A percentile compares a stretch with the other conserved stretches of the same genome.
Evolutionary conservation across 1,140 invertebrate genomes (phyloP).

Genomic region (Callitettix versicolor): DNA sequence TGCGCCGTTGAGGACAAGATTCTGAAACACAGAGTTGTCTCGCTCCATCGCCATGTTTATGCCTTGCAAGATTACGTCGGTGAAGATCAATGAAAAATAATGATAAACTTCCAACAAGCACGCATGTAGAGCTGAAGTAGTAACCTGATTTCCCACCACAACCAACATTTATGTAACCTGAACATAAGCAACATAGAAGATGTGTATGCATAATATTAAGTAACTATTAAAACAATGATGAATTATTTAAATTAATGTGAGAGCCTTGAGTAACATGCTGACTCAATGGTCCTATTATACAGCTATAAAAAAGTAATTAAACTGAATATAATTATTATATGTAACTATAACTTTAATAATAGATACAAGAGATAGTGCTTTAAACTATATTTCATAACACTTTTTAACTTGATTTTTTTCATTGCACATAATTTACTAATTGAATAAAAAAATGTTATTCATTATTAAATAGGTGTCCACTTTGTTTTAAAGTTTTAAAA

Average conservation of each 20-base stretch:
- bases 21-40: conserved; percentile 44
- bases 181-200: conserved; percentile 21
- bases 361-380: too few species aligned
- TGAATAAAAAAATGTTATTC: too few species aligned
- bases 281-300: not conserved
- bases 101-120: conserved; percentile 59
- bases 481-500: too few species aligned
- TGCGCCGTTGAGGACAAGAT: conserved; percentile 42
- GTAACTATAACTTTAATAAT: too few species aligned
- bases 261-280: not conserved
- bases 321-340: too few species aligned
- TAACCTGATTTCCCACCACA: conserved; percentile 65
- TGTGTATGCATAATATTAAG: not conserved
- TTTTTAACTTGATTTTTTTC: too few species aligned
- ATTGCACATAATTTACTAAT: too few species aligned
- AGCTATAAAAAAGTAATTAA: too few species aligned
- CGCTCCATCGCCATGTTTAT: conserved; percentile 50
- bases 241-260: not conserved
- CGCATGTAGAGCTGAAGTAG: conserved; percentile 69
- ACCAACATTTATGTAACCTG: conserved; percentile 66
- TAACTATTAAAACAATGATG: not conserved
- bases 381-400: too few species aligned
- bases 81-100: conserved; percentile 73
- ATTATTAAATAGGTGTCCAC: too few species aligned
- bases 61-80: conserved; percentile 49